A percentile compares a stretch with the other conserved stretches of the same genome.
Evolutionary conservation across 2,797 vertebrate species (phyloP).

Genomic region (Peromyscus attwateri): DNA sequence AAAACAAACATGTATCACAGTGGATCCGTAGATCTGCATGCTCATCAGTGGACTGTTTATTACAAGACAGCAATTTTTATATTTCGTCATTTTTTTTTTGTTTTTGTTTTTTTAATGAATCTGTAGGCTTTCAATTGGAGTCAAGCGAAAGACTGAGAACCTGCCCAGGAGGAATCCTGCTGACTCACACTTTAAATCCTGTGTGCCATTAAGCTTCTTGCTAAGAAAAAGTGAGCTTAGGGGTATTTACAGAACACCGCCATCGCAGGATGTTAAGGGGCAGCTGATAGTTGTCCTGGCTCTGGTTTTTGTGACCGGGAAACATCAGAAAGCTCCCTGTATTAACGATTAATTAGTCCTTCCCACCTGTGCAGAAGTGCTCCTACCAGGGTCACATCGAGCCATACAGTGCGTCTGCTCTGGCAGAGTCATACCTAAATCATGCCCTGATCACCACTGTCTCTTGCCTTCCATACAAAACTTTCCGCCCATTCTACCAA

Average conservation of each 20-base stretch:
- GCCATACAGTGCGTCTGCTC: neutral
- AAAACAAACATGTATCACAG: neutral
- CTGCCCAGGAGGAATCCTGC: neutral
- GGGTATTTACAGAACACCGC: neutral
- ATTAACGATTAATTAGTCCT: neutral
- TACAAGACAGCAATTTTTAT: neutral
- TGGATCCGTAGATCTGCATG: neutral
- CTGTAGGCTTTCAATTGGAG: neutral
- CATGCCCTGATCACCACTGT: neutral
- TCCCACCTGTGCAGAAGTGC: neutral
- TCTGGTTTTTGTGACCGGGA: slow-evolving; percentile 16
- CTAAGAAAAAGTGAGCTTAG: neutral
- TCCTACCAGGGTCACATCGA: neutral
- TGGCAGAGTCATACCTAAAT: neutral
- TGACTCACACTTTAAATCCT: slow-evolving; percentile 8
- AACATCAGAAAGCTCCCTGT: neutral
- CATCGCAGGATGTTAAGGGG: neutral
- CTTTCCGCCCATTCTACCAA: neutral
- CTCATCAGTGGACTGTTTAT: neutral
- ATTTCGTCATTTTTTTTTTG: too few species aligned
- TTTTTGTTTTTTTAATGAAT: neutral
- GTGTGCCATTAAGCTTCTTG: neutral
- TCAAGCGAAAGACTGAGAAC: neutral
- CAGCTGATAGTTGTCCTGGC: neutral
- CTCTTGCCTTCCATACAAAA: neutral